Base-by-base conservation (phyloP, 2,113 vertebrate genomes). In the Falco punctatus region DNA sequence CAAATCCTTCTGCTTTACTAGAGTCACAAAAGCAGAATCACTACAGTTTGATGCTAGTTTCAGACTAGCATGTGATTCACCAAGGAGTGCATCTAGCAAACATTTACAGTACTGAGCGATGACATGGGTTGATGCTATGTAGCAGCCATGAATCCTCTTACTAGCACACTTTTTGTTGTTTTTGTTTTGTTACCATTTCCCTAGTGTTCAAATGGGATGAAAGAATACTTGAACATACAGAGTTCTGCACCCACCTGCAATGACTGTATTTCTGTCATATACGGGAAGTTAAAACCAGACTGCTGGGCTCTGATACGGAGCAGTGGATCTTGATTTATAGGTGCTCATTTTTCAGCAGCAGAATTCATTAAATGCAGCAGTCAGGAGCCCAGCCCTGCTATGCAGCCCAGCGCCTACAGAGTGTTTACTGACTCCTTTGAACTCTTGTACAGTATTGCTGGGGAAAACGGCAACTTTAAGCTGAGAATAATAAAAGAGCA, bases 291-390 rank as follows among this genome's bases (percentile, higher is more conserved):
- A 27, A 71, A 71, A 69, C 49, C n/a, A 62, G 67, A 19, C 52
- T 69, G 72, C 35, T 74, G 48, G 23, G 52, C 81, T 59, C 83
- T 86, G 82, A 40, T 33, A 69, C 0, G 0, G 77, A 86, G 59
- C 35, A 70, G 23, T 2, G 2, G 79, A 58, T 38, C n/a, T 51
- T 82, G 54, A 90, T 83, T 92, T 72, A 49, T 15, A 54, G 67
- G 18, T 46, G 40, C 35, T 80, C 58, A 8, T 73, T 96, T 80
- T 74, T 73, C 90, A 88, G 71, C 62, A 82, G 40, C 49, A 86
- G 54, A 88, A 80, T 69, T 92, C 17, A 57, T 42, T 35, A 81
- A 54, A 52, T 11, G 77, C 19, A 86, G 52, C 59, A 40, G 40
- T 19, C 72, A 72, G 61, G 33, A 78, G 19, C 40, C 13, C 24